Percentiles rank a stretch among this genome's conserved stretches.
These are phyloP conservation scores for Okapia johnstoni DNA, from an alignment of 2,113 vertebrate genomes.

Conservation along the genomic window DNA sequence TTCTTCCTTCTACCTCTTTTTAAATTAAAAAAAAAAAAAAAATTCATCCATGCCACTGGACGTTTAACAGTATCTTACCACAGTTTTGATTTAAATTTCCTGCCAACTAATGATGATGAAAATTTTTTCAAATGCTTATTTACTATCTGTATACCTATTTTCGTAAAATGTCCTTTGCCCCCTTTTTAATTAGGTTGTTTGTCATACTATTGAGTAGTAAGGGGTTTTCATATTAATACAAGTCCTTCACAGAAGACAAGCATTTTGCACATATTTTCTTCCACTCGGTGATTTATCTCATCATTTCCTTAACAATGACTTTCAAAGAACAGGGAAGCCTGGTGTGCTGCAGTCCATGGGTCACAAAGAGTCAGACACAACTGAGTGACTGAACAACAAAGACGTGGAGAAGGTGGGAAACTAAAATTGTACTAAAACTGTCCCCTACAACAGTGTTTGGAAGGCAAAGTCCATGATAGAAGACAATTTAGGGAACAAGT, in stretches of 20 bases:
- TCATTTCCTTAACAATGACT: neutral
- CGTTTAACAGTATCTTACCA: neutral
- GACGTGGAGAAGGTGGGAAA: neutral
- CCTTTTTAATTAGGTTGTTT: neutral
- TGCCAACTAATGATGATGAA: neutral
- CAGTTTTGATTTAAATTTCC: neutral
- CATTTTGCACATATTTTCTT: conserved; percentile 16
- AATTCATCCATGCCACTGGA: neutral
- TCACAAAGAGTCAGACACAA: neutral
- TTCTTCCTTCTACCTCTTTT: neutral
- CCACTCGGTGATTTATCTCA: neutral
- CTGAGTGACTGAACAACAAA: neutral
- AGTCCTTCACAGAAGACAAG: neutral
- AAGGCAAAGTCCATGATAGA: neutral
- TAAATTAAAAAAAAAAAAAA: neutral
- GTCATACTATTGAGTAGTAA: neutral
- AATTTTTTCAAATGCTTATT: neutral
- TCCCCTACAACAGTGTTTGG: neutral
- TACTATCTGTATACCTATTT: neutral
- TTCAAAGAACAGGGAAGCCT: neutral
- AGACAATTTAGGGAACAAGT: neutral
- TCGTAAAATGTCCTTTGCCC: neutral
- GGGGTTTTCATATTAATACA: neutral
- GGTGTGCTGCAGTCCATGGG: neutral
- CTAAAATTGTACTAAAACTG: neutral